phyloP scores from a whole-genome alignment of 2,888 invertebrate species.

The Noctuana brunneofusca region DNA sequence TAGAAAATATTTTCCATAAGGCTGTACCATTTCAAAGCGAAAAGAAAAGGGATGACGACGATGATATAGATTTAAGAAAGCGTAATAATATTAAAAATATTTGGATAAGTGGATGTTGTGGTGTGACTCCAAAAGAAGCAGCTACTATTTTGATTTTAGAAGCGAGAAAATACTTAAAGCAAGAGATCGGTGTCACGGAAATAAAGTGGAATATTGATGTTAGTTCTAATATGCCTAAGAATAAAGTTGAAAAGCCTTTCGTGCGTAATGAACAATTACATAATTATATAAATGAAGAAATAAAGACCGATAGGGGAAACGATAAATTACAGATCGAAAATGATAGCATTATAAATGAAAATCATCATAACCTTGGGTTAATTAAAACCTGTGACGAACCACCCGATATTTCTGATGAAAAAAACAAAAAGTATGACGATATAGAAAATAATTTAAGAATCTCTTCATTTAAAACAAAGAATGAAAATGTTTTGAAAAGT shows the following conservation, averaged over 20 bases:
- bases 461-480: not conserved
- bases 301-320: not conserved
- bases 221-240: not conserved
- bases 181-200: constrained; percentile 88
- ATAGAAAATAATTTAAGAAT: not conserved
- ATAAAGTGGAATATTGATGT: constrained; percentile 85
- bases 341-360: too few relatives aligned
- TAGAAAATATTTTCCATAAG: constrained; percentile 90
- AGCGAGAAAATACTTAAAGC: constrained; percentile 87
- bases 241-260: not conserved
- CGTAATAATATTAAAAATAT: constrained; percentile 87
- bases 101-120: constrained; percentile 91
- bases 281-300: not conserved
- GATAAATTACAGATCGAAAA: not conserved
- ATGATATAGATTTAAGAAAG: constrained; percentile 84
- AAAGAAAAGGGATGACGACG: constrained; percentile 88
- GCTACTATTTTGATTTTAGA: constrained; percentile 90
- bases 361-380: too few relatives aligned
- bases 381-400: not conserved
- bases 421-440: not conserved
- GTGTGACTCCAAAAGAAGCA: constrained; percentile 91
- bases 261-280: not conserved
- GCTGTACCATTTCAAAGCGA: constrained; percentile 93
- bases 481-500: constrained; percentile 1
- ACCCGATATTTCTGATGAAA: not conserved